phyloP scores from a whole-genome alignment of 2,888 invertebrate genomes.

The Chesias legatella region DNA sequence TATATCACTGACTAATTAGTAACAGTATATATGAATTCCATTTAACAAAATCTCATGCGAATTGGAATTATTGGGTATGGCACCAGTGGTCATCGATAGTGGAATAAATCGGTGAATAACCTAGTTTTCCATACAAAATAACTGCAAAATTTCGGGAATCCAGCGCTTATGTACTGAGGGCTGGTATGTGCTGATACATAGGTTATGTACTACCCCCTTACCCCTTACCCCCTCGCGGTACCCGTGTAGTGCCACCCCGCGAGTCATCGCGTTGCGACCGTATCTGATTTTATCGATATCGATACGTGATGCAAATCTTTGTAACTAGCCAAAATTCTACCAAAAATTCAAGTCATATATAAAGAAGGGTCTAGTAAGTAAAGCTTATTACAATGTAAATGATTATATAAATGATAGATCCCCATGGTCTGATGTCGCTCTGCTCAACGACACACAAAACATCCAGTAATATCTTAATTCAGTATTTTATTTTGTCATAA shows the following conservation, averaged over 20 bases:
- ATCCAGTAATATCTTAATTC: too few species aligned
- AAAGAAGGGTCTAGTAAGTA: too few species aligned
- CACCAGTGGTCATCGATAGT: conserved; percentile 32
- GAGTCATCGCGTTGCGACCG: conserved; percentile 53
- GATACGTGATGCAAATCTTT: conserved; percentile 31
- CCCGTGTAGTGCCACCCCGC: conserved; percentile 70
- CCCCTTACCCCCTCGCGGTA: conserved; percentile 44
- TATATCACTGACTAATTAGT: not conserved
- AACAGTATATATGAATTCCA: conserved; percentile 2
- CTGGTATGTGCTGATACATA: conserved; percentile 71
- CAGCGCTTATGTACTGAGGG: conserved; percentile 60
- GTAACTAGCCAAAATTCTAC: too few species aligned
- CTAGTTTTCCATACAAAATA: conserved; percentile 79
- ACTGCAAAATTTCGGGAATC: conserved; percentile 77
- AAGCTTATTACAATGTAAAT: too few species aligned
- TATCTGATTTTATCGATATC: conserved; percentile 55
- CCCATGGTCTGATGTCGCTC: too few species aligned
- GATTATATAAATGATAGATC: too few species aligned
- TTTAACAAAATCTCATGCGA: not conserved
- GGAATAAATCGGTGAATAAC: conserved; percentile 72
- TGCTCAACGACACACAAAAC: too few species aligned
- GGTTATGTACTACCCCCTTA: conserved; percentile 63
- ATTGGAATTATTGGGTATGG: conserved; percentile 1
- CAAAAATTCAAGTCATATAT: too few species aligned
- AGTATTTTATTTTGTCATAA: too few species aligned